Conservation (phyloP, 2,797 vertebrate species). For the Pelobates cultripes region DNA sequence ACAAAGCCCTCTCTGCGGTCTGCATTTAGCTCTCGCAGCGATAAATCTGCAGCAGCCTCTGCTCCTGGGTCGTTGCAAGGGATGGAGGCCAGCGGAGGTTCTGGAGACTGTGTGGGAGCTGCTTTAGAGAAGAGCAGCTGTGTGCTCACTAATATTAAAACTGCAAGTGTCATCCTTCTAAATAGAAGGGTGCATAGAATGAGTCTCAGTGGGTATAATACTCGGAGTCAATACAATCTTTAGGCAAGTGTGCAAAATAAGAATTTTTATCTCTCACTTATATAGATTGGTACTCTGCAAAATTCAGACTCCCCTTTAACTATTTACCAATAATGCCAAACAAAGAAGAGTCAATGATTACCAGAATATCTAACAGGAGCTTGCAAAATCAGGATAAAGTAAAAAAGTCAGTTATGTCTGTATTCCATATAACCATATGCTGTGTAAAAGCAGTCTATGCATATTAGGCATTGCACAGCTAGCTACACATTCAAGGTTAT, state of each 20-base stretch:
- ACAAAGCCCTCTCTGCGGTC: constrained; percentile 62
- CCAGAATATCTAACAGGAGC: constrained; percentile 24
- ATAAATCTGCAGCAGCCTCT: constrained; percentile 56
- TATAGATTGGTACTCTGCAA: constrained; percentile 2
- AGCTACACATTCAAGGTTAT: too few relatives aligned
- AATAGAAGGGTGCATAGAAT: constrained; percentile 5
- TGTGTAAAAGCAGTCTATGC: too few relatives aligned
- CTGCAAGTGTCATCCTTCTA: constrained; percentile 22
- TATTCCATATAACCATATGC: too few relatives aligned
- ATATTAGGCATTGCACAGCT: too few relatives aligned
- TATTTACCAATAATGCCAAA: constrained; percentile 52
- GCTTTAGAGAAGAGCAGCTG: constrained; percentile 15
- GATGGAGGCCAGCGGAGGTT: constrained; percentile 20
- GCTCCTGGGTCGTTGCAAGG: constrained; percentile 56
- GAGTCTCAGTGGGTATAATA: not conserved
- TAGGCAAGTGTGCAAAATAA: not conserved
- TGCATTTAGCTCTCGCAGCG: constrained; percentile 65
- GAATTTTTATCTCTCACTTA: not conserved
- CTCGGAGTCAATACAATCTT: not conserved
- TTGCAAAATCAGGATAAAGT: constrained; percentile 14
- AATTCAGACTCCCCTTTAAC: not conserved
- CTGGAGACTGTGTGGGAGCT: not conserved
- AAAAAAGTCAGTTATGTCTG: too few relatives aligned
- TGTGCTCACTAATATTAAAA: constrained; percentile 2
- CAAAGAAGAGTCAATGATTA: constrained; percentile 62